Base-by-base conservation (phyloP, 2,113 vertebrate species). In the Phrynosoma blainvillii region DNA sequence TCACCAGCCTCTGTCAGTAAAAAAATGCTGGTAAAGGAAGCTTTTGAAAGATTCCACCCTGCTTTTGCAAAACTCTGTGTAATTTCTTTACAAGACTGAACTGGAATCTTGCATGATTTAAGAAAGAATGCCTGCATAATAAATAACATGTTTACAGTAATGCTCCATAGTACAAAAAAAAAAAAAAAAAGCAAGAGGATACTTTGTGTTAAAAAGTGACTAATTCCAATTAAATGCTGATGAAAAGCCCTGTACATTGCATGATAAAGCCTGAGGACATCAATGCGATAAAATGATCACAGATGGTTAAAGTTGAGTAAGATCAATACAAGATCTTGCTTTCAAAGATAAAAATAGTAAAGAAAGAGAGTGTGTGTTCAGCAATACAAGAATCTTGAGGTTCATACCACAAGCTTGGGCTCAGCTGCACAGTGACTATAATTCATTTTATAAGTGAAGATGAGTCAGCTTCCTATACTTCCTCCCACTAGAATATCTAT, bases 341-440 rank as follows among this genome's bases (percentile, higher is more conserved):
- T 77, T 23, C 71, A 68, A 59, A 68, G 42, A 88, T 83, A 83
- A 88, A 88, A 88, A 77, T 36, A 25, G 21, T n/a, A 81, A 12
- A 36, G 25, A 36, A 16, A 52, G 62, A 20, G 42, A 47, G 56
- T 30, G 52, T 16, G 6, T 13, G 7, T 59, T 80, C 66, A 42
- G 47, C n/a, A 87, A 81, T 76, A 82, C 30, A 82, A 65, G 27
- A 25, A 40, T 30, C 21, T 82, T 83, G n/a, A 36, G 42, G 20
- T 82, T 76, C 30, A 88, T 20, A 81, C 78, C 32, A 74, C 11
- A 74, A 81, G 6, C 21, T 40, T 79, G 21, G 32, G 9, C 32
- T 74, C 40, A 62, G 78, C 27, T 47, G 4, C n/a, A 23, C 4
- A 73, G 25, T 14, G 36, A 62, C 30, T 8, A 68, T 42, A 30